Evolutionary conservation across 1,140 invertebrate species (phyloP).

Genomic region (Phthorimaea operculella): DNA sequence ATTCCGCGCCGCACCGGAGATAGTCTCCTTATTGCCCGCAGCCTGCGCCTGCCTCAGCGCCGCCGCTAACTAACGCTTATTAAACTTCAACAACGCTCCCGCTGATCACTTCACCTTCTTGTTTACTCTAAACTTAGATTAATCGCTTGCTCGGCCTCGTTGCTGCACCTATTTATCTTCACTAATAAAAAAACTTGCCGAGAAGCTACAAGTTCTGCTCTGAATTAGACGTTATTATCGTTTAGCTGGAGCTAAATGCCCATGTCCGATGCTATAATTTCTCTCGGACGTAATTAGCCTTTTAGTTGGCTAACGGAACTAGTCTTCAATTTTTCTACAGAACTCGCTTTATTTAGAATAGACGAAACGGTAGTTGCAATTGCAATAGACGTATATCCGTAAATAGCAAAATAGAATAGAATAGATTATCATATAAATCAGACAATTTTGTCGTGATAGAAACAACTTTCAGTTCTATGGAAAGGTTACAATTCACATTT

Average conservation of each 20-base stretch:
- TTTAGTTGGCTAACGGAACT: too few species aligned
- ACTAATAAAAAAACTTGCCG: conserved; percentile 20
- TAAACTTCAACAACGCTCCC: conserved; percentile 62
- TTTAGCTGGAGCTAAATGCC: too few species aligned
- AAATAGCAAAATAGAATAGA: background rate
- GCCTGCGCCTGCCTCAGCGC: conserved; percentile 23
- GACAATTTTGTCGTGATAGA: conserved; percentile 8
- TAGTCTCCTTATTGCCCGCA: conserved; percentile 57
- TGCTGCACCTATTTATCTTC: conserved; percentile 44
- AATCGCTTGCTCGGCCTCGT: conserved; percentile 46
- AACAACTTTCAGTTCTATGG: background rate
- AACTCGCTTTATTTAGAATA: too few species aligned
- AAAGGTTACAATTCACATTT: too few species aligned
- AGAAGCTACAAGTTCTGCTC: too few species aligned
- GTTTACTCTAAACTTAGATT: conserved; percentile 66
- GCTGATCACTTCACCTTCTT: conserved; percentile 65
- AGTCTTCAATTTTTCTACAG: too few species aligned
- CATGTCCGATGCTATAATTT: too few species aligned
- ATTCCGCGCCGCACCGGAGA: conserved; percentile 56
- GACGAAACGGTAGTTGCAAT: too few species aligned
- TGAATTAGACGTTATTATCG: too few species aligned
- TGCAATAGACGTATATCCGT: background rate
- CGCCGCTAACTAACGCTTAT: conserved; percentile 64
- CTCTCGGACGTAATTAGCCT: too few species aligned
- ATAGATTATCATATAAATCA: conserved; percentile 27